Conservation (phyloP, 2,113 vertebrate species). For the Pelecanoides urinatrix region DNA sequence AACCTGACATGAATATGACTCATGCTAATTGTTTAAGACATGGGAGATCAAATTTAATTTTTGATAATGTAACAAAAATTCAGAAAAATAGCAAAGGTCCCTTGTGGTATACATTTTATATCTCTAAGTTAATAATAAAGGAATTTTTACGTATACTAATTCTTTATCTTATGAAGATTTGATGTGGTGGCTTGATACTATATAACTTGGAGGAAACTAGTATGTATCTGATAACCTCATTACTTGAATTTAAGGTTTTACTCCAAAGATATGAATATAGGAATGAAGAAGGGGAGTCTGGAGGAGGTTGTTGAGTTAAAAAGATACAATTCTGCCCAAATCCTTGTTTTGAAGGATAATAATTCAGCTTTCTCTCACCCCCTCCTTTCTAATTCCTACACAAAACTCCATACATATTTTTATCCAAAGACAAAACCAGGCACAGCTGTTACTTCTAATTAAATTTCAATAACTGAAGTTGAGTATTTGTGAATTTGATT, state of each 20-base stretch:
- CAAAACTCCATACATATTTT: background rate
- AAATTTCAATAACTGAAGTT: constrained; percentile 28
- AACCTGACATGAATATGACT: background rate
- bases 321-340: background rate
- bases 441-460: constrained; percentile 23
- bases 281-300: background rate
- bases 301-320: background rate
- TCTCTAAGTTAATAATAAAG: background rate
- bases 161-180: background rate
- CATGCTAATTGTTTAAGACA: background rate
- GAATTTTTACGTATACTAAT: background rate
- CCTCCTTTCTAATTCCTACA: background rate
- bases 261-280: background rate
- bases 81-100: background rate
- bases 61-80: background rate
- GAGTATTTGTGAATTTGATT: constrained; percentile 4
- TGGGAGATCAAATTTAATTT: background rate
- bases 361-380: background rate
- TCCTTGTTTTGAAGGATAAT: background rate
- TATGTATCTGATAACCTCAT: background rate
- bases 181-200: background rate
- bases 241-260: background rate
- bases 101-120: background rate
- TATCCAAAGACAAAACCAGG: background rate
- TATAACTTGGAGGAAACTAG: background rate